Base-by-base conservation (phyloP, 2,888 invertebrate genomes). In the Archaeoteleia sp. region DNA sequence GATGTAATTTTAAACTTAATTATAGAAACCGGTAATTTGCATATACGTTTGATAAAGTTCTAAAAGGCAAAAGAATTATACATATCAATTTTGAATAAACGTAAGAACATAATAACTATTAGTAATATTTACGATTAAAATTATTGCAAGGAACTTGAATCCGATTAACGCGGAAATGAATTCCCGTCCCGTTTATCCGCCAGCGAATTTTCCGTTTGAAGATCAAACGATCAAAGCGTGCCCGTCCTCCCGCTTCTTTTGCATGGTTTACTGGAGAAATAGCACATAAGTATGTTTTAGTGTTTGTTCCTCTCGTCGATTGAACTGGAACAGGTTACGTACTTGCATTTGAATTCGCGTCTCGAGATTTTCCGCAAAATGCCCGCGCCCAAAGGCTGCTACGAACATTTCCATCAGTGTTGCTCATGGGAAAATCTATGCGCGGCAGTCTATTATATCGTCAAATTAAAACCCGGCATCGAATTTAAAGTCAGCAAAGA, bases 191-290 rank as follows among this genome's bases (percentile, higher is more conserved):
- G 8, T 7, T 39, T 32, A 29, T 10, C 40, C 10, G 12, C 8
- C 20, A 14, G 29, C 20, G 35, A 6, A 37, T 49, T 62, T 48
- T 7, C 37, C 57, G 63, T 72, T 74, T 63, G 63, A 73, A 73
- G 71, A 76, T 74, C 68, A 61, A 65, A 66, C 61, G 69, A 30
- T 67, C 54, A 71, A 73, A 73, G 70, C 63, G 54, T 57, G 66
- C 55, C 32, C 63, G 51, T 45, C 67, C 20, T 58, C 57, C 55
- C 57, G 45, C 46, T 63, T 63, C 63, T 67, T 63, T 67, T 66
- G 67, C 61, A 68, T 66, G 67, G 66, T 70, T 55, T 57, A n/a
- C 40, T 20, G 32, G 40, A 65, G 62, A 74, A 72, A 66, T 68
- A 54, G 51, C 37, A 37, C 32, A 39, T 51, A 61, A 61, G 43